A percentile compares a stretch with the other conserved stretches of the same genome.
phyloP scores from a whole-genome alignment of 1,140 invertebrate genomes.

The Scylla paramamosain region DNA sequence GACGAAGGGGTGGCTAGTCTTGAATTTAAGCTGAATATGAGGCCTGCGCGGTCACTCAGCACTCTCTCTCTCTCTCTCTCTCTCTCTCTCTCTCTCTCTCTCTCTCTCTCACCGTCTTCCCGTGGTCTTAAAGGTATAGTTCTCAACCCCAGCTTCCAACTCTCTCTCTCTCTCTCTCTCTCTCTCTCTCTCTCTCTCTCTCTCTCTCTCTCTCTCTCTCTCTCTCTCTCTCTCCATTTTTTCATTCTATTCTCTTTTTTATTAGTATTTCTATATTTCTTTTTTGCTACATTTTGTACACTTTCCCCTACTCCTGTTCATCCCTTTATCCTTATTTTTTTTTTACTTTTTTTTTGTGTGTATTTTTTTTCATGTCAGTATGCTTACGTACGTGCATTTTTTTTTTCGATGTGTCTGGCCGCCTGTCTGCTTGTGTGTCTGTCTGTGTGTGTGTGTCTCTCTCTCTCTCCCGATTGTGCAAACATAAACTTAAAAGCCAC shows the following conservation, averaged over 20 bases:
- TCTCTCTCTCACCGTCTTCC: not conserved
- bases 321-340: no score
- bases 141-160: not conserved
- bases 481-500: no score
- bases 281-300: not conserved
- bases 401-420: no score
- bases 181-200: slow-evolving; percentile 5
- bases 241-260: not conserved
- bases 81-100: slow-evolving; percentile 20
- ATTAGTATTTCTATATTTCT: not conserved
- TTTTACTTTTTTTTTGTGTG: no score
- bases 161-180: slow-evolving; percentile 13
- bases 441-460: no score
- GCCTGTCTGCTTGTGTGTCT: no score
- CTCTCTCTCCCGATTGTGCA: no score
- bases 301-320: no score
- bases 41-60: not conserved
- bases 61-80: slow-evolving; percentile 11
- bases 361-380: no score
- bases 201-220: not conserved
- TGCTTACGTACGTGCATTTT: no score
- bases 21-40: not conserved
- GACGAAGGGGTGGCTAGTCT: not conserved
- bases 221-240: not conserved
- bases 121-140: not conserved